Base-by-base conservation (phyloP, 1,140 invertebrate genomes). In the Sarcophaga bullata region DNA sequence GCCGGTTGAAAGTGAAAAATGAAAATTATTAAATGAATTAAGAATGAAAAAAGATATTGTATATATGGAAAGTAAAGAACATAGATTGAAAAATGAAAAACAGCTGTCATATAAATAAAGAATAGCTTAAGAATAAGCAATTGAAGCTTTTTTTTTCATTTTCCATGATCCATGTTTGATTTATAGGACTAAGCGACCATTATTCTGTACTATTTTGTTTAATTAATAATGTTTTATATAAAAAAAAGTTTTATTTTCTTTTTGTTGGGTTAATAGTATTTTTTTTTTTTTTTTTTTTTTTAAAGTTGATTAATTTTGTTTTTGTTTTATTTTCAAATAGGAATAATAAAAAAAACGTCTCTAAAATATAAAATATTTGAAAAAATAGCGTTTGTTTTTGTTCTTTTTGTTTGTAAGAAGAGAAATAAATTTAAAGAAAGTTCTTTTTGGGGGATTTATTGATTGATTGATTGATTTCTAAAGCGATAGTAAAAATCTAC, bases 401-500 rank as follows among this genome's bases (percentile, higher is more conserved):
- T 37, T 37, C 1, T 37, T 37, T 37, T 37, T 37, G 25, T 1
- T 37, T 37, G 25, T 50, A 78, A 50, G 48, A 17, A 78, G 75
- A 52, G 48, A 52, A 52, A 76, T 17, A 76, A 76, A 68, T 68
- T 68, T 48, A 78, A 78, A 78, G 75, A 50, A 78, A 78, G 75
- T 78, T 78, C 10, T 78, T 78, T 50, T 50, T 73, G 19, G 48
- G 15, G 62, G 19, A 15, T 73, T 73, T 73, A 25, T 76, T 48
- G 15, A n/a, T n/a, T n/a, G n/a, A n/a, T 76, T 49, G 73, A 76
- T 17, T 47, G 48, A 47, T 19, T 72, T 78, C 75, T 78, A 52
- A 78, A 78, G 75, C 75, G 75, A 78, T 78, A 78, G 75, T 49
- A 78, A 78, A 78, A 78, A 52, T 78, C 75, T 78, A 78, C 75